Conservation (phyloP, 1,140 invertebrate genomes). For the Drosophila cardini region DNA sequence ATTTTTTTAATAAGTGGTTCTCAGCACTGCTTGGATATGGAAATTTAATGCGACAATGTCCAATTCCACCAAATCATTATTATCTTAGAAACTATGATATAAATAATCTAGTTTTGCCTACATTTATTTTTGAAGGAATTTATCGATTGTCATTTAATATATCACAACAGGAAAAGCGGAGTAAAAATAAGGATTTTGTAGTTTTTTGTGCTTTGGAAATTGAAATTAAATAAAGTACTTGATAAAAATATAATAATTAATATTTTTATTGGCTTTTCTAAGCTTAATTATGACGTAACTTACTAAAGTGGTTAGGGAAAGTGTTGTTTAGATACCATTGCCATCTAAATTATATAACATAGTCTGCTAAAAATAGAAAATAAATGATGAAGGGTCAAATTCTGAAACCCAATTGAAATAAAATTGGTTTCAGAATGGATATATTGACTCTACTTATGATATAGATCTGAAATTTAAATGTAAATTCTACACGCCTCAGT, state of each 20-base stretch:
- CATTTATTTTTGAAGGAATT: slow-evolving; percentile 38
- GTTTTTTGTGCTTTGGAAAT: slow-evolving; percentile 36
- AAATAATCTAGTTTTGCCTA: slow-evolving; percentile 41
- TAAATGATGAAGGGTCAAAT: too few species aligned
- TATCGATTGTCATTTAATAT: slow-evolving; percentile 44
- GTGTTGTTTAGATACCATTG: too few species aligned
- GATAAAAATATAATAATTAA: too few species aligned
- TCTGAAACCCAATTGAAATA: too few species aligned
- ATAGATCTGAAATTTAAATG: too few species aligned
- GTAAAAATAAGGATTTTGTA: slow-evolving; percentile 28
- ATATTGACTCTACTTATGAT: too few species aligned
- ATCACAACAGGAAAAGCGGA: slow-evolving; percentile 3
- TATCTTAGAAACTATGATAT: slow-evolving; percentile 49
- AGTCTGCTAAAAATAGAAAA: too few species aligned
- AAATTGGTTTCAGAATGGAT: too few species aligned
- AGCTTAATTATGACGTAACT: too few species aligned
- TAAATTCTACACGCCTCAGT: background rate
- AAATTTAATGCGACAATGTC: slow-evolving; percentile 47
- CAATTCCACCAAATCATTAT: slow-evolving; percentile 35
- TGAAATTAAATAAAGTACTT: slow-evolving; percentile 46
- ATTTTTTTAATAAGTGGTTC: slow-evolving; percentile 62
- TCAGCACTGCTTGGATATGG: slow-evolving; percentile 28
- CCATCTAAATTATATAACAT: too few species aligned
- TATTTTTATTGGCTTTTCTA: background rate
- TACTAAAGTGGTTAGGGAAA: too few species aligned